Evolutionary conservation across 2,797 vertebrate species (phyloP), one percentile per base, ranked within the genome.

Genomic region (Chrosomus eos): DNA sequence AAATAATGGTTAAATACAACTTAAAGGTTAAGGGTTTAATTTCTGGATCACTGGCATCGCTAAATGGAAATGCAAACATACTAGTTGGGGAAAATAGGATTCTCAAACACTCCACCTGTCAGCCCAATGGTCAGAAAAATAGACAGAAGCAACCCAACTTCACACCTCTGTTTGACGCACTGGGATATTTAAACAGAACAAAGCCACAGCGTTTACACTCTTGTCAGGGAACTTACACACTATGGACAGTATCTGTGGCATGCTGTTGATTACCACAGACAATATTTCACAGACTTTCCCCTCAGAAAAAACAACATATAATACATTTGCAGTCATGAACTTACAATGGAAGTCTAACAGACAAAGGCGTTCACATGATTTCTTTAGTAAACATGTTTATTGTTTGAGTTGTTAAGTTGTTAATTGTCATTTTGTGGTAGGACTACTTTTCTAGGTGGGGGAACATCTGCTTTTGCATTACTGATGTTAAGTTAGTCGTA

Each of bases 181-280:
- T 76, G 23, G 33, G 33, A 38, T 76, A 38, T 53, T 40, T 14
- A 60, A 60, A 76, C 33, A 76, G 14, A 76, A 60, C 23, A 76
- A 58, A 60, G 23, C 33, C 23, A 60, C 53, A 26, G 74, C 7
- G 31, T 55, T 75, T 55, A 55, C 5, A 21, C 14, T 58, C n/a
- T n/a, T 53, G 58, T 76, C 13, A 14, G 7, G 48, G 53, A 40
- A 5, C 7, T 76, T 40, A 19, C 7, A 76, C 21, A 40, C 33
- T 38, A 38, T 36, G 23, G 51, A n/a, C 53, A 40, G 21, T 8
- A 38, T 40, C 4, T 36, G 31, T 75, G 73, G 51, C 51, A n/a
- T 16, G 21, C 33, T 60, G 23, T 10, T 77, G 14, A 40, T 40
- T 28, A 19, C 53, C 36, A 60, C 66, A 68, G 18, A 68, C 16